Evolutionary conservation across 2,888 invertebrate genomes (phyloP), one percentile per base, ranked within the genome.

Genomic region (Mesochorus sp.): DNA sequence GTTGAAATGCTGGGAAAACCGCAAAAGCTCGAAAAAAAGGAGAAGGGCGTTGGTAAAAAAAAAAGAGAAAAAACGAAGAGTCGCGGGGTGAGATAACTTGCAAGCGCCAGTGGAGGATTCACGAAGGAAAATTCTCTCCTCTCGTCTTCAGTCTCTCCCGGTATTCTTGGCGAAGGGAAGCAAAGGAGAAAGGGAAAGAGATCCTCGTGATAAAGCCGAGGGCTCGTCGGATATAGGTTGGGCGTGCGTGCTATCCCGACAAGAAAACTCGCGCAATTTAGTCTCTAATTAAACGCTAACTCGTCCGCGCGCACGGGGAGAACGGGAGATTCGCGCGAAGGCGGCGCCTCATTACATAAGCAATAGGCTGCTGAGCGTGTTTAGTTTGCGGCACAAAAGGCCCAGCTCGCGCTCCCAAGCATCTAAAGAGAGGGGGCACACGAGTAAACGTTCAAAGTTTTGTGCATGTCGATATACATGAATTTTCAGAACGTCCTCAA

Each of bases 191-290:
- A 17, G 51, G n/a, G 51, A 21, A 12, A 12, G 12, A 10, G 28
- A 28, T 4, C 19, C 39, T 62, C 26, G 53, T 62, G 70, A 70
- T 70, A 49, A 62, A 70, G 44, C 61, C 57, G 19, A 57, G 17
- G 66, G 53, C 24, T 24, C 49, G 31, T 64, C 55, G 62, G 53
- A 37, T 55, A 19, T 47, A 24, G 55, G 42, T 44, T 26, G 24
- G 68, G 70, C 51, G 75, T 70, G 75, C 61, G 61, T 70, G 68
- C 53, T 64, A 67, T 53, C 28, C 62, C 49, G 39, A 77, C 59
- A 66, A 70, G 64, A 73, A 70, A 80, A 77, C 73, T 77, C 77
- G 47, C 42, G 72, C 73, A 80, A 80, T 80, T 77, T 74, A 62
- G 67, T 44, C 37, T 73, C 66, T 70, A 80, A 80, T 77, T 77